Evolutionary conservation across 2,113 vertebrate genomes (phyloP), one percentile per base, ranked within the genome.

Genomic region (Trogon melanurus): DNA sequence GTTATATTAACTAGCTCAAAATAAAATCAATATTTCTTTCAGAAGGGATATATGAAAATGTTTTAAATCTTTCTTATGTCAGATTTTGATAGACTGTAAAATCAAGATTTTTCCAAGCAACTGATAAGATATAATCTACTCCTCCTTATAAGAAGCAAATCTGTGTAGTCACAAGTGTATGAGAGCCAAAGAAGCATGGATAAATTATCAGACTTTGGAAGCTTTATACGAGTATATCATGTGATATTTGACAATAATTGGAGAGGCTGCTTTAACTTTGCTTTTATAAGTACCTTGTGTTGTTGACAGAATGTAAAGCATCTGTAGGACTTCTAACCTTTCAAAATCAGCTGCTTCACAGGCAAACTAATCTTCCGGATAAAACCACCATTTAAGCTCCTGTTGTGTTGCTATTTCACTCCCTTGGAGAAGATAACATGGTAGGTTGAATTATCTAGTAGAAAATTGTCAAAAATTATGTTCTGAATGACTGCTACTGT

Each of bases 341-440:
- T 78, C 67, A 81, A 95, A 93, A 75, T 62, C 0, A 1, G 51
- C 96, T 86, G 76, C 51, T 94, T 97, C 86, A 82, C 70, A 85
- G 41, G 58, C 56, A 82, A 89, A 95, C 85, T 95, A 95, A 94
- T 94, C 78, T 41, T 91, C 44, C 7, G 10, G 90, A 56, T 91
- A 88, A 95, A 97, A 26, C 70, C 29, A 56, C 62, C 41, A 34
- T 76, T 69, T 92, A 91, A 82, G 32, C 51, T 92, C 95, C 89
- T 32, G n/a, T 70, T 79, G 96, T 29, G 85, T 69, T 86, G 72
- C 64, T 72, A 50, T 97, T 97, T 97, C 85, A 71, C 91, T 96
- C 95, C 90, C 57, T 82, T 60, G 69, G 95, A 97, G 97, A 97
- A 97, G 96, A 97, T 97, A 96, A 91, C 95, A 90, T 45, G 44